Conservation (phyloP, 1,140 invertebrate species). For the Cepaea nemoralis region DNA sequence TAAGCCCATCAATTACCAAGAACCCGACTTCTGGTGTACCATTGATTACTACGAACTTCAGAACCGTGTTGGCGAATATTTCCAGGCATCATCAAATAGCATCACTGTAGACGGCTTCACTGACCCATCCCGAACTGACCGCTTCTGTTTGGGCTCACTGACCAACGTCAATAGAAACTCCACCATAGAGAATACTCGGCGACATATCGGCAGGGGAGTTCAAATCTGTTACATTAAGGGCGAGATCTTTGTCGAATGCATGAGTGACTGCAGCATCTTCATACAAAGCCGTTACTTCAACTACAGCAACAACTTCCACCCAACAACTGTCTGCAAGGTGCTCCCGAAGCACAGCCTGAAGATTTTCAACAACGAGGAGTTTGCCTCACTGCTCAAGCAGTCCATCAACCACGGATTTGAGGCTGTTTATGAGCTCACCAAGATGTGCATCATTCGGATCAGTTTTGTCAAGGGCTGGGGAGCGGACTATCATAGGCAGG, state of each 20-base stretch:
- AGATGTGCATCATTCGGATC: conserved; percentile 95
- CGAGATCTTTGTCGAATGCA: conserved; percentile 83
- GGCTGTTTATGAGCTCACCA: conserved; percentile 95
- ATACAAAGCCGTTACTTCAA: conserved; percentile 97
- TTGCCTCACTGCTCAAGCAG: conserved; percentile 88
- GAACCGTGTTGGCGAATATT: conserved; percentile 93
- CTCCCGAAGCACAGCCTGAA: conserved; percentile 87
- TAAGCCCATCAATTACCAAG: conserved; percentile 76
- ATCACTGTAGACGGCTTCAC: conserved; percentile 97
- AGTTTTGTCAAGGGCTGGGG: conserved; percentile 75
- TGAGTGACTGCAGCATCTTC: conserved; percentile 95
- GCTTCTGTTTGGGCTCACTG: conserved; percentile 94
- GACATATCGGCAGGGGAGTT: conserved; percentile 92
- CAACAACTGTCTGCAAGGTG: conserved; percentile 90
- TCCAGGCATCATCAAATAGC: conserved; percentile 90
- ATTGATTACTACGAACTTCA: conserved; percentile 97
- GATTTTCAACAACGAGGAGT: conserved; percentile 97
- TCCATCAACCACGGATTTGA: conserved; percentile 84
- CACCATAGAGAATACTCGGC: conserved; percentile 96
- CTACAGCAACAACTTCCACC: conserved; percentile 92
- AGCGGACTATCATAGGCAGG: conserved; percentile 74
- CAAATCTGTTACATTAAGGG: conserved; percentile 74
- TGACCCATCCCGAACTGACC: conserved; percentile 87
- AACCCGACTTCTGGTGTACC: conserved; percentile 94
- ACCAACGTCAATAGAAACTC: conserved; percentile 98